A percentile compares a stretch with the other conserved stretches of the same genome.
These are phyloP conservation scores for Olivierus martensii DNA, from an alignment of 1,140 invertebrate species.

Conservation along the genomic window DNA sequence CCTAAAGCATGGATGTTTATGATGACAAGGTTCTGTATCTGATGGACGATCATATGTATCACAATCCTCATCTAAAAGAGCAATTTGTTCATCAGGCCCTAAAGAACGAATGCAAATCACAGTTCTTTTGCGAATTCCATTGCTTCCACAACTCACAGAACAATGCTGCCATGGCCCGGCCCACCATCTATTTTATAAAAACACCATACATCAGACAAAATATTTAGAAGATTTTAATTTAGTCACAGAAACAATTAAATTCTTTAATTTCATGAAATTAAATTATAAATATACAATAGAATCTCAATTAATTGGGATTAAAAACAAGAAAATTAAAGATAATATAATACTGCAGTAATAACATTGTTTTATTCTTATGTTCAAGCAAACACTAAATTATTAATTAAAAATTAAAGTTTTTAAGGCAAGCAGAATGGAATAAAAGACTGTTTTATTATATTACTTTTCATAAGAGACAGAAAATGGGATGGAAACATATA, in stretches of 20 bases:
- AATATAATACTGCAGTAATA: no score
- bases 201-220: not conserved
- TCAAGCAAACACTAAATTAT: no score
- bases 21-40: conserved; percentile 46
- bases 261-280: no score
- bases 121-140: conserved; percentile 44
- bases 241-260: not conserved
- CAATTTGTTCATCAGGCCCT: conserved; percentile 45
- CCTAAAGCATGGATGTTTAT: conserved; percentile 40
- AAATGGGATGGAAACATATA: no score
- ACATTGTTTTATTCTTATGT: no score
- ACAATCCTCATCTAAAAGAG: conserved; percentile 52
- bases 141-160: conserved; percentile 50
- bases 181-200: conserved; percentile 45
- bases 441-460: no score
- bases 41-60: conserved; percentile 39
- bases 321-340: no score
- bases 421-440: no score
- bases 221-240: not conserved
- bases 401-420: no score
- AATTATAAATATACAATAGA: no score
- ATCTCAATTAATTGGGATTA: no score
- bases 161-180: conserved; percentile 68
- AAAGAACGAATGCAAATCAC: conserved; percentile 51
- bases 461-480: no score